A percentile compares a stretch with the other conserved stretches of the same genome.
Conservation (phyloP, 2,797 vertebrate species). For the Protosalanx chinensis region DNA sequence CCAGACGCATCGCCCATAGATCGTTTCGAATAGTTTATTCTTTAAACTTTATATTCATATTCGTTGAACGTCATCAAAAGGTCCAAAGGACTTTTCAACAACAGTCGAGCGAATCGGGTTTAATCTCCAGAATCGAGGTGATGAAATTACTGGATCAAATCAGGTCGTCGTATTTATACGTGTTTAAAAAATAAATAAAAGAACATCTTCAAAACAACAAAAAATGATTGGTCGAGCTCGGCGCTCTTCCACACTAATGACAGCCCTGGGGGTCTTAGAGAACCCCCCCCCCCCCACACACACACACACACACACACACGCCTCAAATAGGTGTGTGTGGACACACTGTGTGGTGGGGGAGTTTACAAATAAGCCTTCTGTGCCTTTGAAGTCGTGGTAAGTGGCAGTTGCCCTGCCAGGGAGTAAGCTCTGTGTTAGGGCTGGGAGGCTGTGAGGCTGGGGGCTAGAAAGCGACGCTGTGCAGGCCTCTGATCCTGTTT, state of each 20-base stretch:
- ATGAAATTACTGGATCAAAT: too few relatives aligned
- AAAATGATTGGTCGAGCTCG: too few relatives aligned
- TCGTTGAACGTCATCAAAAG: background rate
- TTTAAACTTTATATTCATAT: background rate
- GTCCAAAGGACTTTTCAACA: background rate
- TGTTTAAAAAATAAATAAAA: too few relatives aligned
- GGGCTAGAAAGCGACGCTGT: constrained; percentile 26
- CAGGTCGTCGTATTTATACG: too few relatives aligned
- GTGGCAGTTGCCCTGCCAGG: too few relatives aligned
- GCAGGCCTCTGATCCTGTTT: constrained; percentile 19
- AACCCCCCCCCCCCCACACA: too few relatives aligned
- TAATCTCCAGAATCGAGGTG: too few relatives aligned
- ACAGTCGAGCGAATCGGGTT: background rate
- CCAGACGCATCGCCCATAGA: background rate
- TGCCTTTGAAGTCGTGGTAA: background rate
- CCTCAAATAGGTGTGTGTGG: background rate
- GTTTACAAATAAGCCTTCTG: background rate
- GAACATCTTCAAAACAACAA: too few relatives aligned
- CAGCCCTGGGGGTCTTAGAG: background rate
- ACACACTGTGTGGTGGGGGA: background rate
- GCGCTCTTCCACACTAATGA: background rate
- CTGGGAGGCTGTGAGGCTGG: constrained; percentile 3
- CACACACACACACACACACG: too few relatives aligned
- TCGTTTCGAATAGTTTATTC: background rate
- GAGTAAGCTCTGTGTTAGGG: background rate